Evolutionary conservation across 2,888 invertebrate species (phyloP), one percentile per base, ranked within the genome.

Genomic region (Hypomecis atomaria): DNA sequence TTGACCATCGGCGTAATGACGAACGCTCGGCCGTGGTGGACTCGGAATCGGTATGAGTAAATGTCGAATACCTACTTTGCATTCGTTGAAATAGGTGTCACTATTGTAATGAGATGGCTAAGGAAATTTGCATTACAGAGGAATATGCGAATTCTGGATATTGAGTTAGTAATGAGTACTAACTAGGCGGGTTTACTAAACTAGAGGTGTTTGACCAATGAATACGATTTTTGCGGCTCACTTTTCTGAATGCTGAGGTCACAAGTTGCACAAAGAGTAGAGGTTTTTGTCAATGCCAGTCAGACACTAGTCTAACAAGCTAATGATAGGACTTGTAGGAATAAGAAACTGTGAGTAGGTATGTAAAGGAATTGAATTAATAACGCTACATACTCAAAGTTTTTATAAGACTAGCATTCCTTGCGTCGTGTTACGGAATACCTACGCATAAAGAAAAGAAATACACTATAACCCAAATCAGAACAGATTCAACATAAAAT

Each of bases 1-100:
- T 91, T 87, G 89, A 82, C 90, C 89, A 83, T 87, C 89, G 83
- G 78, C 78, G 85, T 87, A 87, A 86, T 88, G 89, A 89, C 87
- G 84, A 80, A 79, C 79, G 71, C 67, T 67, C 71, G 80, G 72
- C 81, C 80, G 79, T 79, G 81, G 78, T 78, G 40, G 62, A 73
- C 75, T 78, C 83, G 76, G 79, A 78, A 80, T 83, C 81, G 76
- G 72, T 81, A 75, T 82, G 82, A 78, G 83, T 85, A 86, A 89
- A 88, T 85, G 84, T 85, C 84, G 82, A 85, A 81, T 83, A 81
- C 82, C 85, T 87, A 84, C 85, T 88, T 87, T 84, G 85, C 85
- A 83, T 86, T 85, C 79, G 82, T 79, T 79, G 81, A 79, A 84
- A 85, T 82, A 83, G 74, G 78, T 74, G 69, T 65, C 62, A 59